phyloP scores from a whole-genome alignment of 2,888 invertebrate species.

The Chelonus formosanus region DNA sequence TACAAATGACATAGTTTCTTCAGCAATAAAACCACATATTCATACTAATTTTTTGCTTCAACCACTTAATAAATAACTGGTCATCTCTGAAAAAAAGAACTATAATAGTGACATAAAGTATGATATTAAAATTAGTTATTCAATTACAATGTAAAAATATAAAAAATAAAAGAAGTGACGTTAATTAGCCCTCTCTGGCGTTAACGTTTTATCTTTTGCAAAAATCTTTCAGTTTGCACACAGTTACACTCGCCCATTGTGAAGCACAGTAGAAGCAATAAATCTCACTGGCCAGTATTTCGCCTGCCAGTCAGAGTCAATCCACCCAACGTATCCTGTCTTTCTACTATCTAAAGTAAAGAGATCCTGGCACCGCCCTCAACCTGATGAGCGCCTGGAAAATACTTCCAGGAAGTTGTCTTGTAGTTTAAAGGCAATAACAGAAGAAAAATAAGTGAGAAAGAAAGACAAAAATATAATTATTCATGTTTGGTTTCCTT shows the following conservation, averaged over 20 bases:
- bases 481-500: background rate
- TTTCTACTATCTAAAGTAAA: conserved; percentile 8
- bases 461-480: too few species aligned
- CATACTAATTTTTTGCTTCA: too few species aligned
- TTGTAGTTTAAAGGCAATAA: too few species aligned
- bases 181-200: conserved; percentile 29
- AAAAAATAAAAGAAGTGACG: conserved; percentile 7
- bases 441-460: too few species aligned
- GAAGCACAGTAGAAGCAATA: conserved; percentile 26
- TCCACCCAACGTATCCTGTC: conserved; percentile 28
- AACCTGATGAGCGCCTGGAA: conserved; percentile 1
- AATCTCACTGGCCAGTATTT: conserved; percentile 28
- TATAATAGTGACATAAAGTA: too few species aligned
- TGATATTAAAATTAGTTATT: background rate
- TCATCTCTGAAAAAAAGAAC: too few species aligned
- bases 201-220: conserved; percentile 26
- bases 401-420: conserved; percentile 14
- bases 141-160: conserved; percentile 6
- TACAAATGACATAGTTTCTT: too few species aligned
- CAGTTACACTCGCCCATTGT: conserved; percentile 30
- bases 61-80: too few species aligned
- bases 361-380: conserved; percentile 17
- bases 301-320: conserved; percentile 31
- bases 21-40: too few species aligned
- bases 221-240: conserved; percentile 25